Evolutionary conservation across 2,113 vertebrate genomes (phyloP), one percentile per base, ranked within the genome.

Genomic region (Alethe diademata): DNA sequence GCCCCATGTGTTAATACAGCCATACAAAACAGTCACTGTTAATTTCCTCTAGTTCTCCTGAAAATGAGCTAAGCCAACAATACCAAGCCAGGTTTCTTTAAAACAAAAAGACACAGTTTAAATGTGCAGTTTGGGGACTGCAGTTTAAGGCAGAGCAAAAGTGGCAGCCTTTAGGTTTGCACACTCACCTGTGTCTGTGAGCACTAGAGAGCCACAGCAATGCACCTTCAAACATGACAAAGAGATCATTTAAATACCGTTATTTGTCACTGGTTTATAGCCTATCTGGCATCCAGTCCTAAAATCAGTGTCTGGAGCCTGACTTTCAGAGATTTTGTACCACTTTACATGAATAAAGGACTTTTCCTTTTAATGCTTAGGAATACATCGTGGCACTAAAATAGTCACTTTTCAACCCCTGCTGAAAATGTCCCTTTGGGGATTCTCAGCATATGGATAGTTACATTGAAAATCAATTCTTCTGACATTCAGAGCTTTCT

Each of bases 401-500:
- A 91, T 16, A 78, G 86, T 45, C 51, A 81, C 69, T 87, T 95
- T 91, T 84, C 73, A 78, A 89, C 53, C 61, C 40, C 86, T 36
- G n/a, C 26, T 75, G 61, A 56, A 92, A 94, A 95, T 48, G 48
- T 45, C 48, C 35, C 53, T 56, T 66, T 45, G 70, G 45, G 86
- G 61, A 84, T 93, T 78, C 65, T 72, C 61, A 69, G 70, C 1
- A 1, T 86, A 80, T 47, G 31, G 92, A 89, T 84, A 87, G 72
- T 86, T 86, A 81, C 73, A 93, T 70, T 51, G 88, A 95, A 96
- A 94, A 96, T 87, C 86, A 95, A 89, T 96, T 93, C 14, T 96
- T 93, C 57, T 78, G 73, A 89, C 84, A 85, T 87, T 78, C 86
- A 81, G 51, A 81, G 65, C 69, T 72, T 89, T 92, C 57, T 89